Percentiles rank a stretch among this genome's conserved stretches.
Evolutionary conservation across 2,888 invertebrate species (phyloP).

Genomic region (Cryptocephalus moraei): DNA sequence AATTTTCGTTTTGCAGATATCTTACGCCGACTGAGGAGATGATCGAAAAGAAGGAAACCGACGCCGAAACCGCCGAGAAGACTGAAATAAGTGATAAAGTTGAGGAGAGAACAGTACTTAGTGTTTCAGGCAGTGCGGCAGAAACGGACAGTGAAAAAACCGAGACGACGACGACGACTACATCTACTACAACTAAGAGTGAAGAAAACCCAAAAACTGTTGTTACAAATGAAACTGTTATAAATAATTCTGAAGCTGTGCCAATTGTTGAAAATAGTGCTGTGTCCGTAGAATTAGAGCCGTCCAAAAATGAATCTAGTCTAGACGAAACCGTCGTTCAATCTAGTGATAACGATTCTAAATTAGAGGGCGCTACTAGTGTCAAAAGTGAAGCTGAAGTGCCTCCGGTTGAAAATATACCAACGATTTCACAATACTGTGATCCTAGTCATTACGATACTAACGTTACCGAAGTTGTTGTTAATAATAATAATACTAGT

Average conservation of each 20-base stretch:
- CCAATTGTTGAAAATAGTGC: constrained; percentile 39
- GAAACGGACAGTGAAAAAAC: constrained; percentile 12
- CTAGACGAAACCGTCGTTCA: constrained; percentile 26
- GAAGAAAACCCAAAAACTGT: constrained; percentile 9
- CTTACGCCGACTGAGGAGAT: constrained; percentile 54
- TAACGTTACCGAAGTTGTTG: constrained; percentile 18
- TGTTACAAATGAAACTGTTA: constrained; percentile 25
- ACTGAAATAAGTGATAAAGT: constrained; percentile 12
- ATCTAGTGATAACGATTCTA: constrained; percentile 22
- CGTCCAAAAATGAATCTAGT: constrained; percentile 40
- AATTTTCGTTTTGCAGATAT: constrained; percentile 32
- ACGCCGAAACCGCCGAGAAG: constrained; percentile 11
- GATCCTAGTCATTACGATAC: constrained; percentile 49
- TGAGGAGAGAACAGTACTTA: constrained; percentile 9
- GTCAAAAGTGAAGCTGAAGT: constrained; percentile 24
- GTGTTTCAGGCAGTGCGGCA: constrained; percentile 5
- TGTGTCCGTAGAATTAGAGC: constrained; percentile 41
- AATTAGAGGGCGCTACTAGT: constrained; percentile 15
- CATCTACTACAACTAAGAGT: not conserved
- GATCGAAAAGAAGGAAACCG: constrained; percentile 27
- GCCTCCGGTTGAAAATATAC: constrained; percentile 45
- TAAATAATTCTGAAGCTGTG: constrained; percentile 29
- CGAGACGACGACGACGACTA: constrained; percentile 1
- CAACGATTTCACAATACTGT: constrained; percentile 64
- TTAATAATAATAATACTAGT: constrained; percentile 18